Evolutionary conservation across 2,797 vertebrate species (phyloP).

Genomic region (Xenentodon cancila): DNA sequence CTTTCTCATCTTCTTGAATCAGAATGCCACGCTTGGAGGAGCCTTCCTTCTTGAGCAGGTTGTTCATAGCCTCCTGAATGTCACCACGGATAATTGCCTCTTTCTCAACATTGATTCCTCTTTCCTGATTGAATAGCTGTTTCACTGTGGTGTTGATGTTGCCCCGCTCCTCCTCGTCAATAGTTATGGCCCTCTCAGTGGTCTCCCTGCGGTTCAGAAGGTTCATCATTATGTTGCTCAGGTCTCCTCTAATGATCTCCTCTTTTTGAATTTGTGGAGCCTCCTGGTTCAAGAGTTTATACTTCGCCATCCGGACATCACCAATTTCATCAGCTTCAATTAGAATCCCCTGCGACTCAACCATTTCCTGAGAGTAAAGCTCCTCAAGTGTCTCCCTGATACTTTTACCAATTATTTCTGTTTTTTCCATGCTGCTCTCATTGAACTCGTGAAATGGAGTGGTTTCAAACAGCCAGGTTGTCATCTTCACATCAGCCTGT

Average conservation of each 20-base stretch:
- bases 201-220: conserved; percentile 85
- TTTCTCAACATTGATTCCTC: conserved; percentile 81
- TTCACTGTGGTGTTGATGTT: conserved; percentile 87
- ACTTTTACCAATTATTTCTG: conserved; percentile 90
- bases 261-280: conserved; percentile 90
- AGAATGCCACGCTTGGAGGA: conserved; percentile 89
- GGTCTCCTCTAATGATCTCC: conserved; percentile 87
- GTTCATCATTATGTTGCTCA: conserved; percentile 91
- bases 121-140: conserved; percentile 86
- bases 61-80: conserved; percentile 91
- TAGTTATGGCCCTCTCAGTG: conserved; percentile 80
- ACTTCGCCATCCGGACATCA: conserved; percentile 94
- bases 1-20: conserved; percentile 93
- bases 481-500: conserved; percentile 89
- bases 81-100: conserved; percentile 89
- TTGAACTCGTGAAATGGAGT: conserved; percentile 90
- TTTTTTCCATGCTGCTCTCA: conserved; percentile 82
- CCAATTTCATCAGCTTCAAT: conserved; percentile 92
- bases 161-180: conserved; percentile 88
- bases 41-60: conserved; percentile 81
- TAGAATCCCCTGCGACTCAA: conserved; percentile 90
- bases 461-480: conserved; percentile 94
- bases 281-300: conserved; percentile 89
- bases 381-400: conserved; percentile 90
- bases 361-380: conserved; percentile 89